phyloP scores from a whole-genome alignment of 2,113 vertebrate genomes.

The Syngnathus floridae region DNA sequence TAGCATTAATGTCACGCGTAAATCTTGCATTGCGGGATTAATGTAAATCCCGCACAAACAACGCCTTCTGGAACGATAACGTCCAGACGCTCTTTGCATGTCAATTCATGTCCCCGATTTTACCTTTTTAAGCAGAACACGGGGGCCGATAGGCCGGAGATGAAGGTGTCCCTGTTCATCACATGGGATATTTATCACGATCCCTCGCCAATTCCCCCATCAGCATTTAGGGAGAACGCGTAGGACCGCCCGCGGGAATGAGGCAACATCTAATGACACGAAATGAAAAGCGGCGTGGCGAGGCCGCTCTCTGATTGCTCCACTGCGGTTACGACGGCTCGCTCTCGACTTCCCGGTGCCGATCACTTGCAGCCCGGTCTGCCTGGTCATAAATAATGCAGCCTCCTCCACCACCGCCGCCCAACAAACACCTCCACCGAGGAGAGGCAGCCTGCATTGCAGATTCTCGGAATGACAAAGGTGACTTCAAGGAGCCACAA shows the following conservation, averaged over 20 bases:
- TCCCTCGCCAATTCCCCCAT: constrained; percentile 42
- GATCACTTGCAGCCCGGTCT: constrained; percentile 50
- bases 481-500: constrained; percentile 59
- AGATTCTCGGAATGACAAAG: constrained; percentile 47
- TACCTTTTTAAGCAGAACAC: background rate
- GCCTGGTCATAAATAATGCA: constrained; percentile 69
- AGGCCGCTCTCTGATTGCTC: constrained; percentile 52
- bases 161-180: constrained; percentile 37
- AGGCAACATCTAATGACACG: constrained; percentile 6
- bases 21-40: background rate
- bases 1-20: background rate
- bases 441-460: constrained; percentile 49
- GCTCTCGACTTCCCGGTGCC: constrained; percentile 51
- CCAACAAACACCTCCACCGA: constrained; percentile 55
- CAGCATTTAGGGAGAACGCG: constrained; percentile 27
- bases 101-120: background rate
- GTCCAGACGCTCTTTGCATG: background rate
- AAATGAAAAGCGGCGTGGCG: constrained; percentile 1
- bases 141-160: background rate
- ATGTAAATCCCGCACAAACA: constrained; percentile 1
- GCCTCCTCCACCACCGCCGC: constrained; percentile 48
- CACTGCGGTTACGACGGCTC: constrained; percentile 28
- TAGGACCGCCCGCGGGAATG: constrained; percentile 11
- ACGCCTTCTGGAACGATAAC: background rate
- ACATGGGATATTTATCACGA: constrained; percentile 44